These are phyloP conservation scores for Tenualosa thibaudeaui DNA, from an alignment of 2,797 vertebrate species.

Conservation along the genomic window DNA sequence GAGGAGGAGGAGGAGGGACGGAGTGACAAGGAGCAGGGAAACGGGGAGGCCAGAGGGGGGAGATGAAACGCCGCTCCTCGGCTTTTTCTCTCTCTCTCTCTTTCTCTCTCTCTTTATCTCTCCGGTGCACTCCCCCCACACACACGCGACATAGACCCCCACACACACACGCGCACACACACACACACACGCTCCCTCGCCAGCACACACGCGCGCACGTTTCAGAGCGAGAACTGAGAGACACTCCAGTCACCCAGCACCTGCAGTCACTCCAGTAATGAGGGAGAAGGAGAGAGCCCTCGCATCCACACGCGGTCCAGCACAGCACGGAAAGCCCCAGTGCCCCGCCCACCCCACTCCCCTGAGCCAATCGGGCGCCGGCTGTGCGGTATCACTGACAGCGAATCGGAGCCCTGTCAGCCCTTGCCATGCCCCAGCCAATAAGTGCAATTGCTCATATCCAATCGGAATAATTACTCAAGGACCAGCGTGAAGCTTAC, in stretches of 20 bases:
- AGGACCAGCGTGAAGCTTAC: slow-evolving; percentile 66
- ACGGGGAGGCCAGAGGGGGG: slow-evolving; percentile 76
- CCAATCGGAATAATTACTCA: slow-evolving; percentile 73
- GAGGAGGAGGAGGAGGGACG: slow-evolving; percentile 66
- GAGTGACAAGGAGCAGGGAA: slow-evolving; percentile 80
- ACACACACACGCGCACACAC: slow-evolving; percentile 42
- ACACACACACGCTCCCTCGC: slow-evolving; percentile 54
- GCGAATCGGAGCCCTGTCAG: slow-evolving; percentile 66
- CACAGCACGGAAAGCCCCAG: slow-evolving; percentile 66
- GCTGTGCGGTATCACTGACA: slow-evolving; percentile 51
- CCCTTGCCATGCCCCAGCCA: slow-evolving; percentile 67
- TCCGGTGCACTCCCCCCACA: slow-evolving; percentile 38
- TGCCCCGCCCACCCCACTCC: slow-evolving; percentile 68
- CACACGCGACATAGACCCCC: slow-evolving; percentile 36
- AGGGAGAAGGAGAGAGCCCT: slow-evolving; percentile 69
- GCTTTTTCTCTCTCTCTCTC: slow-evolving; percentile 35
- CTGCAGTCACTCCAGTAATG: slow-evolving; percentile 76
- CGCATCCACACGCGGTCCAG: slow-evolving; percentile 73
- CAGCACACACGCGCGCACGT: slow-evolving; percentile 53
- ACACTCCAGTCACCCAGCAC: slow-evolving; percentile 55
- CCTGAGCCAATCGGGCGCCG: slow-evolving; percentile 68
- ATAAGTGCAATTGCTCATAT: slow-evolving; percentile 75
- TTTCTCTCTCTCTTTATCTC: slow-evolving; percentile 34
- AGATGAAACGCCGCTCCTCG: slow-evolving; percentile 40
- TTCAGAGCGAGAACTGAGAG: slow-evolving; percentile 65